Conservation (phyloP, 2,797 vertebrate genomes). For the Rhynchonycteris naso region DNA sequence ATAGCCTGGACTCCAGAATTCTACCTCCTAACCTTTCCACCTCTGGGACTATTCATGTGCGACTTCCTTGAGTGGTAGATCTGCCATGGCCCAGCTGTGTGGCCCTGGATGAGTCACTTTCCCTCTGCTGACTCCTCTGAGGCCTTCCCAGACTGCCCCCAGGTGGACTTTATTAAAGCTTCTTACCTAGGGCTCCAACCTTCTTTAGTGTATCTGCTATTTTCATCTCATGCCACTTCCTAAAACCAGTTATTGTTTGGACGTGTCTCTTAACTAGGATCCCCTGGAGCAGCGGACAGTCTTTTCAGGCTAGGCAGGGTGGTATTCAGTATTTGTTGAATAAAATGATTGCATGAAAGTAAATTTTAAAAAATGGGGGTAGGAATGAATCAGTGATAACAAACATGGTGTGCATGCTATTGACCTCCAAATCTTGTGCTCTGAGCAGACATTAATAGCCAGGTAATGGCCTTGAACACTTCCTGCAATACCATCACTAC, state of each 20-base stretch:
- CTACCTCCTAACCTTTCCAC: neutral
- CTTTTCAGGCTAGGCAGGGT: slow-evolving; percentile 7
- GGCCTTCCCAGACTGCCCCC: neutral
- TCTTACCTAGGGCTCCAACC: neutral
- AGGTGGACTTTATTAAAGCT: neutral
- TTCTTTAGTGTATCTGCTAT: neutral
- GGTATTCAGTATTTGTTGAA: neutral
- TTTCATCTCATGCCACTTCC: neutral
- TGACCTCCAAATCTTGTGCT: neutral
- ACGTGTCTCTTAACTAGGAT: neutral
- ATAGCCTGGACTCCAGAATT: neutral
- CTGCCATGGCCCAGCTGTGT: neutral
- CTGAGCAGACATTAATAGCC: neutral
- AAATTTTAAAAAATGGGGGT: too few species aligned
- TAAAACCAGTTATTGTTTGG: slow-evolving; percentile 11
- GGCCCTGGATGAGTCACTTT: neutral
- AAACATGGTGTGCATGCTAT: neutral
- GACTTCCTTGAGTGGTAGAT: neutral
- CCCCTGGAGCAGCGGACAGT: neutral
- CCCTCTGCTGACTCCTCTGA: neutral
- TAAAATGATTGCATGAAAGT: neutral
- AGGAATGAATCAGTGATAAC: neutral
- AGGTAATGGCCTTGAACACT: neutral
- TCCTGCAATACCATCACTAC: neutral
- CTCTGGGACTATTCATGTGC: neutral